Percentiles rank a stretch among this genome's conserved stretches.
These are phyloP conservation scores for Pristis pectinata DNA, from an alignment of 2,797 vertebrate species.

Conservation along the genomic window DNA sequence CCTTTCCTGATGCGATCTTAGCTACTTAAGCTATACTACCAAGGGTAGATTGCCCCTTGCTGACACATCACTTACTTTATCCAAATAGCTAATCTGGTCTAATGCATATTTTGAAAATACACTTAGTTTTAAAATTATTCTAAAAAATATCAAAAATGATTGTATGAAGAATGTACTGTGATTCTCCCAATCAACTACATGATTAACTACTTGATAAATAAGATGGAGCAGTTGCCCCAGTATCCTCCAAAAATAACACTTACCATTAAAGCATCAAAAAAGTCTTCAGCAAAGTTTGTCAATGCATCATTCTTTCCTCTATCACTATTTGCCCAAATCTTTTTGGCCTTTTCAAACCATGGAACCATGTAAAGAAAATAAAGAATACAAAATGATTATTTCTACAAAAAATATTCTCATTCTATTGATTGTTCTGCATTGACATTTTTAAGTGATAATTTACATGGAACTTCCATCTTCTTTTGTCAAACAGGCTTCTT, in stretches of 20 bases:
- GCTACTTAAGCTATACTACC: not conserved
- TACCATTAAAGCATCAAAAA: constrained; percentile 81
- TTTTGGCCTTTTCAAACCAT: constrained; percentile 83
- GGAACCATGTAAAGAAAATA: constrained; percentile 70
- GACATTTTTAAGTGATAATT: not conserved
- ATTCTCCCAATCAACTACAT: not conserved
- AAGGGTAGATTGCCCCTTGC: not conserved
- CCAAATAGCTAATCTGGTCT: not conserved
- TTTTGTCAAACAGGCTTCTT: not conserved
- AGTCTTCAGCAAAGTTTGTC: constrained; percentile 72
- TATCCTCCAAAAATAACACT: constrained; percentile 42
- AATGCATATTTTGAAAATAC: not conserved
- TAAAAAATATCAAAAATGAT: not conserved
- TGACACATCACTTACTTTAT: not conserved
- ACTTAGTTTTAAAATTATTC: not conserved
- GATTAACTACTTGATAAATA: not conserved
- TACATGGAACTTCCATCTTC: too few species aligned
- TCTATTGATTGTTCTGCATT: not conserved
- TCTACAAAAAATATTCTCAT: not conserved
- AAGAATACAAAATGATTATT: not conserved
- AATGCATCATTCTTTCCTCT: constrained; percentile 62
- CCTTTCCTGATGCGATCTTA: not conserved
- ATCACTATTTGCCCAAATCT: constrained; percentile 63
- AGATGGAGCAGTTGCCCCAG: not conserved
- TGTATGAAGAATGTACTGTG: not conserved